phyloP scores from a whole-genome alignment of 2,797 vertebrate species.

The Mormyrops attenuatus region DNA sequence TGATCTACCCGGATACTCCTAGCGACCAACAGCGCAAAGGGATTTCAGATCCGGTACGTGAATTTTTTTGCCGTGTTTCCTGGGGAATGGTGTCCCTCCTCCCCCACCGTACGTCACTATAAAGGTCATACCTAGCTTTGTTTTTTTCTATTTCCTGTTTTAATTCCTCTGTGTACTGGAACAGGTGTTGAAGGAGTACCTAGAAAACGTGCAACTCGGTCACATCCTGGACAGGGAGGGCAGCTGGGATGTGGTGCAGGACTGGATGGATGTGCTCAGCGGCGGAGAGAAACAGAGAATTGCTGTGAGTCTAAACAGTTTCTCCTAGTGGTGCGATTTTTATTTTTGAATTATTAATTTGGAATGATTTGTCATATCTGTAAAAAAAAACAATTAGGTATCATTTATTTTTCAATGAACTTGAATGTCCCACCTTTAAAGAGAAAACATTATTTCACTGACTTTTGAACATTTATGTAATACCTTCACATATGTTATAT shows the following conservation, averaged over 20 bases:
- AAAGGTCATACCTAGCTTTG: neutral
- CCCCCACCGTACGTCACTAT: neutral
- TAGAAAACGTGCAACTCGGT: slow-evolving; percentile 90
- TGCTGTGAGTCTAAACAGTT: slow-evolving; percentile 68
- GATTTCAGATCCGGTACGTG: slow-evolving; percentile 76
- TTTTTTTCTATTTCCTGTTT: neutral
- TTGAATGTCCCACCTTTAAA: neutral
- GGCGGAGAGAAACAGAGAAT: slow-evolving; percentile 97
- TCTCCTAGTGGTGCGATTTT: neutral
- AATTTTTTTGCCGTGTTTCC: neutral
- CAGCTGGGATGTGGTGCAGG: slow-evolving; percentile 86
- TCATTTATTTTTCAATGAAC: neutral
- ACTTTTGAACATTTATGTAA: neutral
- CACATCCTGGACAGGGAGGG: slow-evolving; percentile 90
- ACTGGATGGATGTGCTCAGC: slow-evolving; percentile 98
- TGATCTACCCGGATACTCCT: slow-evolving; percentile 89
- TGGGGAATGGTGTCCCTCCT: neutral
- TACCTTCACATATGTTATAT: neutral
- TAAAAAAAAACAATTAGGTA: neutral
- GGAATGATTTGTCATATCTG: neutral
- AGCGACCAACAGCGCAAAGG: slow-evolving; percentile 85
- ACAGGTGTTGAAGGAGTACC: slow-evolving; percentile 88
- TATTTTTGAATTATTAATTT: neutral
- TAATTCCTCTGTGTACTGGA: neutral
- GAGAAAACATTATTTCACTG: neutral